Base-by-base conservation (phyloP, 2,888 invertebrate species). In the Pharmacophagus antenor region DNA sequence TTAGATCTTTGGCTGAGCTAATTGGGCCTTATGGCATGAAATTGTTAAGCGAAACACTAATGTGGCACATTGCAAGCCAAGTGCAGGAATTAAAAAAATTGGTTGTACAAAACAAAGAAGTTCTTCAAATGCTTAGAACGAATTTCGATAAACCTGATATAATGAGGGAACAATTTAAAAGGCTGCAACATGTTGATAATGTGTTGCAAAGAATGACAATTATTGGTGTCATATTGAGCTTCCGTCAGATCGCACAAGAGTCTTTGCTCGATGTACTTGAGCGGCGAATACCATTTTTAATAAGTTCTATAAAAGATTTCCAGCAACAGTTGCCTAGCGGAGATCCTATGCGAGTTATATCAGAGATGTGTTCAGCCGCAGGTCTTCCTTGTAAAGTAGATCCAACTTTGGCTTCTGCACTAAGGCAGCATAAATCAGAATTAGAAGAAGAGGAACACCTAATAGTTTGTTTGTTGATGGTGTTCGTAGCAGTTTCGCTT, bases 1-100 rank as follows among this genome's bases (percentile, higher is more conserved):
- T 99, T 53, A 92, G 98, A 67, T 96, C 99, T 0, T 89, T 99
- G 50, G 98, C 98, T 1, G 99, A 99, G 86, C 91, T 99, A 25
- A 97, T 99, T 67, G 99, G 99, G 0, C 99, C 99, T 0, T 99
- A 99, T 79, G 99, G 99, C 5, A 98, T 99, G 94, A 99, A 99
- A 77, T 94, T 97, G 72, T 85, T 99, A 57, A 98, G 98, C 76
- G 99, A 99, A 87, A 97, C 98, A 15, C 90, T 99, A 15, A 98
- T 99, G 97, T 98, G 98, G 97, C 99, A 99, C 78, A 98, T 99
- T 67, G 96, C 99, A 12, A 97, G 97, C 79, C 99, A 99, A 91
- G 98, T 99, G 12, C 96, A 97, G 72, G 99, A 99, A 80, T 85
- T 99, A 37, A 99, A 98, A 83, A 94, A 95, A 65, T 88, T 99